Evolutionary conservation across 1,140 invertebrate genomes (phyloP).

Genomic region (Bactericera cockerelli): DNA sequence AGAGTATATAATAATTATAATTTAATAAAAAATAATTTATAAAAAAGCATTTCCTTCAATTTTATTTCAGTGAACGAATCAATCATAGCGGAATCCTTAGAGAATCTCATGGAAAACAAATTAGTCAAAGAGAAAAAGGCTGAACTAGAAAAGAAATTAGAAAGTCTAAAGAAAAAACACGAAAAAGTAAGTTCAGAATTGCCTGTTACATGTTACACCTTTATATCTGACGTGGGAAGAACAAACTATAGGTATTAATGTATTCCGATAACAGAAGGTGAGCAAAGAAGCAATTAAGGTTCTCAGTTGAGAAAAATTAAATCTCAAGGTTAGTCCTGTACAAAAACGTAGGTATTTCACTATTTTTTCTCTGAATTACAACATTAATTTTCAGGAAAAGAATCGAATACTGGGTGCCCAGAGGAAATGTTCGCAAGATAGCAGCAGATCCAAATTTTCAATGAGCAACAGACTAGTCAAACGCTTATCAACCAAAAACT

Average conservation of each 20-base stretch:
- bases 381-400: slow-evolving; percentile 40
- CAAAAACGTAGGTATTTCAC: too few relatives aligned
- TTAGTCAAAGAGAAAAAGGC: slow-evolving; percentile 59
- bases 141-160: slow-evolving; percentile 77
- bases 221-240: too few relatives aligned
- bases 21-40: too few relatives aligned
- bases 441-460: slow-evolving; percentile 48
- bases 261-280: too few relatives aligned
- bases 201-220: too few relatives aligned
- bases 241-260: too few relatives aligned
- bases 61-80: slow-evolving; percentile 33
- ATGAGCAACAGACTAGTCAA: slow-evolving; percentile 59
- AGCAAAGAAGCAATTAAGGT: too few relatives aligned
- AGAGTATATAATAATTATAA: too few relatives aligned
- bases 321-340: too few relatives aligned
- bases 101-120: slow-evolving; percentile 66
- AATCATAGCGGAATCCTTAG: slow-evolving; percentile 56
- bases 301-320: neutral
- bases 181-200: slow-evolving; percentile 57
- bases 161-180: slow-evolving; percentile 65
- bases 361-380: neutral
- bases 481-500: slow-evolving; percentile 61
- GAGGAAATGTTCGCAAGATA: slow-evolving; percentile 34
- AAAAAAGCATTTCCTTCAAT: too few relatives aligned
- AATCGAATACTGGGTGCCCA: slow-evolving; percentile 31